Conservation (phyloP, 2,113 vertebrate genomes). For the Clinocottus analis region DNA sequence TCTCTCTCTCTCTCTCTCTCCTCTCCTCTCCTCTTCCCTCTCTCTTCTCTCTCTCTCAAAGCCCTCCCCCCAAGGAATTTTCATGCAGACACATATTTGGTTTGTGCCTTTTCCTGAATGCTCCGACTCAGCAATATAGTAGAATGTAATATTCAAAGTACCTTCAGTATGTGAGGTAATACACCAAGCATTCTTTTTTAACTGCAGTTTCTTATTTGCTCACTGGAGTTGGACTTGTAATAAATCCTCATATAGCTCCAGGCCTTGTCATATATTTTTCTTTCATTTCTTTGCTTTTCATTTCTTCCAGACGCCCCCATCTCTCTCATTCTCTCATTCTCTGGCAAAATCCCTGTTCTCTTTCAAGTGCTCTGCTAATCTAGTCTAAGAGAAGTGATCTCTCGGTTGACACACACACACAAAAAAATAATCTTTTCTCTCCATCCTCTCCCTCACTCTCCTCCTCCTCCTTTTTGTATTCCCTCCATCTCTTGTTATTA, state of each 20-base stretch:
- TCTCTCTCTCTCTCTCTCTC: background rate
- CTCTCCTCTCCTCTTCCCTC: background rate
- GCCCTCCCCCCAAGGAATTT: conserved; percentile 16
- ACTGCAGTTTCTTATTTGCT: conserved; percentile 70
- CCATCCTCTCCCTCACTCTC: background rate
- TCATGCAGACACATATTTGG: conserved; percentile 54
- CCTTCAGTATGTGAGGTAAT: conserved; percentile 58
- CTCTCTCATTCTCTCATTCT: conserved; percentile 19
- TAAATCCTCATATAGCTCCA: conserved; percentile 63
- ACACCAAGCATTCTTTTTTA: conserved; percentile 63
- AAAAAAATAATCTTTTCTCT: conserved; percentile 11
- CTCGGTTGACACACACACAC: conserved; percentile 5
- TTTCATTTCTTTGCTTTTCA: conserved; percentile 68
- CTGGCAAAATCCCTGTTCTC: conserved; percentile 44
- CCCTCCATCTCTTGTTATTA: conserved; percentile 48
- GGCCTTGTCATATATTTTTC: conserved; percentile 61
- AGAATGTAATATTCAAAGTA: conserved; percentile 71
- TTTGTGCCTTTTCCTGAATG: conserved; percentile 48
- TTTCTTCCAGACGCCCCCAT: conserved; percentile 57
- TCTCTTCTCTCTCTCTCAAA: background rate
- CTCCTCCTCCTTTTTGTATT: background rate
- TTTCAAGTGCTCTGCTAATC: conserved; percentile 55
- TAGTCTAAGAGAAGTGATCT: conserved; percentile 51
- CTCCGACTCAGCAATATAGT: conserved; percentile 56
- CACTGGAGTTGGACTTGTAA: conserved; percentile 58